Conservation (phyloP, 2,797 vertebrate species). For the Mormyrus proboscirostris region DNA sequence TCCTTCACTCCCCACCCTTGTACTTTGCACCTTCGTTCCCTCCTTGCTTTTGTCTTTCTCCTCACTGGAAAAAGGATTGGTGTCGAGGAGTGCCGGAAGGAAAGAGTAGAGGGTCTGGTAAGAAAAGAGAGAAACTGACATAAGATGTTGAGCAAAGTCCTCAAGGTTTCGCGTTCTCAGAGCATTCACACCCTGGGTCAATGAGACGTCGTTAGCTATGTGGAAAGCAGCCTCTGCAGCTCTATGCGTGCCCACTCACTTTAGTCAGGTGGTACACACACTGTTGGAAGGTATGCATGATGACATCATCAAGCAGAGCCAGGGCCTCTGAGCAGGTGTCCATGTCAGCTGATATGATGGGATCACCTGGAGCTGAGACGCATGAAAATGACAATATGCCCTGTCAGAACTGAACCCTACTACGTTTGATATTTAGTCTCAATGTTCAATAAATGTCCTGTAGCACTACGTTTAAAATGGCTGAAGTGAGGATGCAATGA, state of each 20-base stretch:
- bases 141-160: neutral
- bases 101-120: slow-evolving; percentile 80
- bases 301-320: slow-evolving; percentile 85
- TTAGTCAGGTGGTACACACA: slow-evolving; percentile 93
- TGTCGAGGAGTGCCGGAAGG: slow-evolving; percentile 80
- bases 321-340: slow-evolving; percentile 86
- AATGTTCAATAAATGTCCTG: neutral
- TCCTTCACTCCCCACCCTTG: slow-evolving; percentile 25
- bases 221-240: neutral
- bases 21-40: slow-evolving; percentile 34
- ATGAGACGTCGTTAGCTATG: neutral
- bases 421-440: neutral
- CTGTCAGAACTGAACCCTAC: neutral
- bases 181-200: neutral
- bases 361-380: slow-evolving; percentile 65
- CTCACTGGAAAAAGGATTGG: slow-evolving; percentile 78
- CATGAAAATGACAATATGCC: neutral
- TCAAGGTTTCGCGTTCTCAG: neutral
- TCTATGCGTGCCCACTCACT: slow-evolving; percentile 48
- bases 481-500: neutral
- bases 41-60: slow-evolving; percentile 60
- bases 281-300: slow-evolving; percentile 94
- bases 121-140: neutral
- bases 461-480: neutral
- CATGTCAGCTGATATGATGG: slow-evolving; percentile 77